Base-by-base conservation (phyloP, 2,888 invertebrate species). In the Electrophaes corylata region DNA sequence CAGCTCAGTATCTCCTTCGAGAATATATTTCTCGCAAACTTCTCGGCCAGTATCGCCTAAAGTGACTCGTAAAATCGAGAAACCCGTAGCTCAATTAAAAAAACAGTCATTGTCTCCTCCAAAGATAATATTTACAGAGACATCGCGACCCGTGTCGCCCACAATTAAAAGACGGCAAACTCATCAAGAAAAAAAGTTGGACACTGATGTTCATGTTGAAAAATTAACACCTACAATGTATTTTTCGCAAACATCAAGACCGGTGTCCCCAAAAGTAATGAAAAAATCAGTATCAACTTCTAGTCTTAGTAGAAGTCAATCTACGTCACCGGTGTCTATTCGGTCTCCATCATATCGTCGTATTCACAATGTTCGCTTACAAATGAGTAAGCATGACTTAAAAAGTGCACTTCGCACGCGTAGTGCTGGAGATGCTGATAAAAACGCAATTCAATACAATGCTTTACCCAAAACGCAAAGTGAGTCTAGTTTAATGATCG, bases 291-390 rank as follows among this genome's bases (percentile, higher is more conserved):
- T 51, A 48, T 59, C 58, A 29, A 49, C 57, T 18, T 44, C 50
- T 47, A 72, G 64, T 59, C 60, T 74, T 29, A 88, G 81, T 62
- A 81, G 90, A 75, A 91, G 92, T 75, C 84, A 91, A 50, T 91
- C 93, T 0, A 86, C 91, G 2, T 93, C 93, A n/a, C 93, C 93
- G 0, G 92, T 94, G 4, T 91, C 93, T 11, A 80, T 93, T 45
- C 91, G 95, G 59, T 95, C 95, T 0, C 95, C 95, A 0, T 94
- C 95, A 0, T 93, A 93, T 67, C 91, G 95, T 10, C 93, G 94
- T 59, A 95, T 95, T 61, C 92, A 94, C 65, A 92, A 82, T 67
- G 86, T 86, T 16, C 87, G 92, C 64, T 76, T 80, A 57, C 88
- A 91, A 69, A 83, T 73, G 43, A 78, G 73, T 39, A 92, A 83